Base-by-base conservation (phyloP, 1,140 invertebrate genomes). In the Neodiprion virginianus region DNA sequence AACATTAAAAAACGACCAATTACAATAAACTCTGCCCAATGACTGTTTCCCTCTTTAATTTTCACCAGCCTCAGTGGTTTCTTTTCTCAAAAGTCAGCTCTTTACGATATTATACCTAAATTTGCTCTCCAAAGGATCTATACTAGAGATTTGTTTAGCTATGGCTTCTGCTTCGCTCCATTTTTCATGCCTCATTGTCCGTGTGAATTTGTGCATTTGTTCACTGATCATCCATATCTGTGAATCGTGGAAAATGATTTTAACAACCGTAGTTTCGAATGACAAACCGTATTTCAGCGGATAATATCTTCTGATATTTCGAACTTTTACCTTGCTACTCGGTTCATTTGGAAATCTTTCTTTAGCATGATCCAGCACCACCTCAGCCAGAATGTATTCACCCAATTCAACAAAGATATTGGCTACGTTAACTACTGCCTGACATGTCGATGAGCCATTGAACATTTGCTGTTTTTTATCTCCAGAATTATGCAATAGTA, bases 161-260 rank as follows among this genome's bases (percentile, higher is more conserved):
- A 93, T 92, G 69, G 92, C 89, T 76, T 95, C 92, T 0, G 95
- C 95, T 74, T 94, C 92, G 47, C 91, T 91, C 93, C 94, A 96
- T 77, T 93, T 92, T 72, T 94, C 93, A 83, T 91, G 89, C 80
- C 92, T 90, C 69, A 95, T 78, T 66, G 91, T 81, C 83, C 90
- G 83, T 48, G 90, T 88, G 82, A 92, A 92, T 79, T 89, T 83
- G 76, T 93, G 87, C 67, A 93, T 80, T 80, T 92, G 91, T 82
- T 95, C 93, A 76, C 90, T 91, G 1, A 92, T 83, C 88, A 93
- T 93, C 94, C 94, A 95, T 49, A 91, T 90, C 79, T 91, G 84
- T 2, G 88, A 89, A 66, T 85, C n/a, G 66, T 65, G 66, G 48
- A 72, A 49, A 74, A 73, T 72, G 65, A 40, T 61, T 8, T 61